Conservation (phyloP, 2,113 vertebrate genomes). For the Speoplatyrhinus poulsoni region DNA sequence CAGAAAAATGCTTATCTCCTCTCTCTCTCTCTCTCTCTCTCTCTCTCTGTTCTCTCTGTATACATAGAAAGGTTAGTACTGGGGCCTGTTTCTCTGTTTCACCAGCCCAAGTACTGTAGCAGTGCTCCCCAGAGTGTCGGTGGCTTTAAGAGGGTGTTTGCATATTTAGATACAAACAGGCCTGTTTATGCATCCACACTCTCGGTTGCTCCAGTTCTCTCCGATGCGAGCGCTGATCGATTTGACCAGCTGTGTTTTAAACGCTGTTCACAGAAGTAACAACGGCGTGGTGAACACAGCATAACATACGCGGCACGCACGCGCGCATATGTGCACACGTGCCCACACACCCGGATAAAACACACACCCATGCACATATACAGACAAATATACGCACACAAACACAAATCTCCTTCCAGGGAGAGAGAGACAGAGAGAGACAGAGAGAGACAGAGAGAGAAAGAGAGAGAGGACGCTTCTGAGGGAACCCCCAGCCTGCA, state of each 20-base stretch:
- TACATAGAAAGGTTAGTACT: conserved; percentile 83
- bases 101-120: conserved; percentile 88
- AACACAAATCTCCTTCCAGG: conserved; percentile 13
- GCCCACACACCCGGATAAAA: neutral
- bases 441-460: conserved; percentile 1
- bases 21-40: conserved; percentile 33
- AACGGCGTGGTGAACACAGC: conserved; percentile 78
- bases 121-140: conserved; percentile 84
- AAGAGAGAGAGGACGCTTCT: conserved; percentile 53
- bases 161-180: conserved; percentile 87
- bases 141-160: conserved; percentile 86
- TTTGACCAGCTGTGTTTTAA: conserved; percentile 92
- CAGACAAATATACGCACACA: neutral
- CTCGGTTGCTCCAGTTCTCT: conserved; percentile 89
- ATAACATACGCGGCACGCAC: conserved; percentile 44
- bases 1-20: conserved; percentile 70
- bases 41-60: conserved; percentile 67
- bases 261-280: conserved; percentile 94
- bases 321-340: neutral
- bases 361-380: neutral
- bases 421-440: neutral
- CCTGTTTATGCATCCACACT: conserved; percentile 92
- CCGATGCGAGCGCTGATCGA: conserved; percentile 88
- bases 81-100: conserved; percentile 80
- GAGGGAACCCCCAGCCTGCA: conserved; percentile 62